A percentile compares a stretch with the other conserved stretches of the same genome.
These are phyloP conservation scores for Agrypnia vestita DNA, from an alignment of 1,140 invertebrate genomes.

Conservation along the genomic window DNA sequence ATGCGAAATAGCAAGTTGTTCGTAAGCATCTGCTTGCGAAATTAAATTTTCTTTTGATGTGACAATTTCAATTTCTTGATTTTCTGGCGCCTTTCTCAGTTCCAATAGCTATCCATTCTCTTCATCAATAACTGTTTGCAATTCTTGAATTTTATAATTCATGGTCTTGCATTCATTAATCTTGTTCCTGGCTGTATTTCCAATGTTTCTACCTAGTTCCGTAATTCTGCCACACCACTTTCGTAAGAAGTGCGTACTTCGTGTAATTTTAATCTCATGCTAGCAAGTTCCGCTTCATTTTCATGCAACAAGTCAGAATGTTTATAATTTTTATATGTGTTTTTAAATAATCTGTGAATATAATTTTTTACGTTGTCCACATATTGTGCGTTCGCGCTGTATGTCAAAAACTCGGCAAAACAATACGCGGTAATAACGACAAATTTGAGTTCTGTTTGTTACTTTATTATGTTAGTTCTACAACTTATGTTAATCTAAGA, in stretches of 20 bases:
- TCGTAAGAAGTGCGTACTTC: conserved; percentile 65
- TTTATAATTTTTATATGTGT: no score
- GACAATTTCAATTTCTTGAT: conserved; percentile 80
- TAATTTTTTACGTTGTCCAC: no score
- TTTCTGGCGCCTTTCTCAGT: conserved; percentile 75
- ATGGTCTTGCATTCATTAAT: conserved; percentile 71
- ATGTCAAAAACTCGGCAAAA: no score
- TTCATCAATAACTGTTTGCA: conserved; percentile 72
- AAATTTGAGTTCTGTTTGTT: no score
- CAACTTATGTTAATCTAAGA: no score
- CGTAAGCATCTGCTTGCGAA: conserved; percentile 75
- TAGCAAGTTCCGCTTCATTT: conserved; percentile 71
- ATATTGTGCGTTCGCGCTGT: no score
- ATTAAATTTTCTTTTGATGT: conserved; percentile 78
- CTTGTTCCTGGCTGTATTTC: conserved; percentile 68
- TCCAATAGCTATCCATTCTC: conserved; percentile 70
- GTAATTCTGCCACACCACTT: conserved; percentile 63
- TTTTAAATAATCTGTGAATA: no score
- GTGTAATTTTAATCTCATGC: conserved; percentile 69
- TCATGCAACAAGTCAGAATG: conserved; percentile 70
- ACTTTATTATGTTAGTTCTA: no score
- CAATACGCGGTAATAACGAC: no score
- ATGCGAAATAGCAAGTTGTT: conserved; percentile 65
- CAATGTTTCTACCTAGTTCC: conserved; percentile 64
- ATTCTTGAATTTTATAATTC: conserved; percentile 71